Conservation (phyloP, 2,888 invertebrate species). For the Sericinus montela region DNA sequence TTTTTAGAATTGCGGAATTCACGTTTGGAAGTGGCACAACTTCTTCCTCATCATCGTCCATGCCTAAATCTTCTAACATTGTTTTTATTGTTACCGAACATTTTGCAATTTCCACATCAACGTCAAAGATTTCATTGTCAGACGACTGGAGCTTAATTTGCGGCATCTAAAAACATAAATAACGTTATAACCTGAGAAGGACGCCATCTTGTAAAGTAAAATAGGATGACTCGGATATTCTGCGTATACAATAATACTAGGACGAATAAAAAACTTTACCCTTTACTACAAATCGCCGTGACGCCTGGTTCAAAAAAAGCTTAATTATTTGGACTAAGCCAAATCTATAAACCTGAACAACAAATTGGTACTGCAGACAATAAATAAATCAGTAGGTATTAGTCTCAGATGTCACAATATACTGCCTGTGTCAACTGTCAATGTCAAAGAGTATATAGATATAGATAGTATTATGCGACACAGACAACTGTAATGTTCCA, state of each 20-base stretch:
- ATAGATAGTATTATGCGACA: too few relatives aligned
- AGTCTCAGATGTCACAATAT: too few relatives aligned
- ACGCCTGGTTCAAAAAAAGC: too few relatives aligned
- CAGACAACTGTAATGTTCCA: too few relatives aligned
- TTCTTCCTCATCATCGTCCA: slow-evolving; percentile 96
- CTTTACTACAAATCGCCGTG: background rate
- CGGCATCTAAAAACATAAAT: slow-evolving; percentile 85
- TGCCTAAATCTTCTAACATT: slow-evolving; percentile 96
- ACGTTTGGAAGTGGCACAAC: slow-evolving; percentile 98
- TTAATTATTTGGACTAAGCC: too few relatives aligned
- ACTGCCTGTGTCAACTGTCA: too few relatives aligned
- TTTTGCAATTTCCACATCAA: slow-evolving; percentile 97
- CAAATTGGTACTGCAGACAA: too few relatives aligned
- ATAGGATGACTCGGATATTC: background rate
- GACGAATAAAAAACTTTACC: background rate
- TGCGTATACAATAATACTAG: background rate
- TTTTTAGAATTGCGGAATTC: slow-evolving; percentile 96
- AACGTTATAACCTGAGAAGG: slow-evolving; percentile 1
- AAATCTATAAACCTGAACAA: too few relatives aligned
- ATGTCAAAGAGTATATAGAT: too few relatives aligned
- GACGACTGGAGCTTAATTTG: slow-evolving; percentile 96
- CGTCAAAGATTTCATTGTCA: slow-evolving; percentile 97
- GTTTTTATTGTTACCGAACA: slow-evolving; percentile 99
- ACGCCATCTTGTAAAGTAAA: slow-evolving; percentile 22
- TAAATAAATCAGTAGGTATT: too few relatives aligned